phyloP scores from a whole-genome alignment of 2,888 invertebrate genomes.

The Lasioglossum malachurum region DNA sequence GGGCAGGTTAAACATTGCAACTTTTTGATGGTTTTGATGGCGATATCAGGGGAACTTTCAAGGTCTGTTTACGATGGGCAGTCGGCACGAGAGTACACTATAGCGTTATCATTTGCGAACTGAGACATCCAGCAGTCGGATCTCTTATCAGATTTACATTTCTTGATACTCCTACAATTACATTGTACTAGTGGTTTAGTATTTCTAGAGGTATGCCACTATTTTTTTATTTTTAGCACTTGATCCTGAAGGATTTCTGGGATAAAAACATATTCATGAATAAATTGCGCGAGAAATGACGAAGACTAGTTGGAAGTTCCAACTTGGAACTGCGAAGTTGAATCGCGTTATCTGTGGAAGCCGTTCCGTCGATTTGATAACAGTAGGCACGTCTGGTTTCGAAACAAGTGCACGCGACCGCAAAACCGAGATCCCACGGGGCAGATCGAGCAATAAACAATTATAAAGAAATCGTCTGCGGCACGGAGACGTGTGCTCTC shows the following conservation, averaged over 20 bases:
- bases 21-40: background rate
- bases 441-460: conserved; percentile 17
- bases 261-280: too few species aligned
- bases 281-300: too few species aligned
- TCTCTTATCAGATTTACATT: background rate
- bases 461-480: conserved; percentile 23
- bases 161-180: background rate
- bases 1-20: too few species aligned
- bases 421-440: background rate
- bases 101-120: background rate
- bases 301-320: background rate
- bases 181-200: too few species aligned
- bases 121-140: background rate
- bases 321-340: background rate
- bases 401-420: conserved; percentile 18
- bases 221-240: too few species aligned
- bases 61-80: background rate
- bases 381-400: background rate
- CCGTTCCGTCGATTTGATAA: background rate
- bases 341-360: background rate
- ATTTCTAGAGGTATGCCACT: too few species aligned
- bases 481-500: conserved; percentile 24
- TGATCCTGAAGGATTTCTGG: too few species aligned
- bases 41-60: background rate
- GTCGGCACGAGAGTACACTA: background rate